Evolutionary conservation across 2,113 vertebrate genomes (phyloP).

Genomic region (Anseranas semipalmata): DNA sequence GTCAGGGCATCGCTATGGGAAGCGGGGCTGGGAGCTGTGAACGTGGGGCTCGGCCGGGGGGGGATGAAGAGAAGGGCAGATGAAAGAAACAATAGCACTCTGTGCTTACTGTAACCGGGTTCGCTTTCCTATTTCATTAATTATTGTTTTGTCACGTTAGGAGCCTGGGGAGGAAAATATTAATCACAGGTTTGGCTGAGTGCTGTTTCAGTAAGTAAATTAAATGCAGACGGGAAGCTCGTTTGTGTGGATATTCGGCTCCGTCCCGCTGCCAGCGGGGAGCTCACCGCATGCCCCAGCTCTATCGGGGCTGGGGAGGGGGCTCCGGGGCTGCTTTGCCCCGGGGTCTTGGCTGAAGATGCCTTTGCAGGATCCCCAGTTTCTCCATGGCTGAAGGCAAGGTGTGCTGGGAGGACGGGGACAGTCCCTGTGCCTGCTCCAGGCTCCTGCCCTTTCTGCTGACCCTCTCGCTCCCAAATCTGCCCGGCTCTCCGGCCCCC

Average conservation of each 20-base stretch:
- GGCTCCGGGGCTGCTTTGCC: neutral
- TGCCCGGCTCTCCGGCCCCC: neutral
- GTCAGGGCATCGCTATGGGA: neutral
- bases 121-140: conserved; percentile 64
- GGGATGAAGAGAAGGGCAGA: neutral
- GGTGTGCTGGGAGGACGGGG: neutral
- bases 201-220: conserved; percentile 65
- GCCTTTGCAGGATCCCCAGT: neutral
- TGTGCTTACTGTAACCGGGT: conserved; percentile 12
- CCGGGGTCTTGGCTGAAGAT: neutral
- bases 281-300: neutral
- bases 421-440: too few species aligned
- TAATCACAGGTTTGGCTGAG: conserved; percentile 67
- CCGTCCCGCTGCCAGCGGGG: neutral
- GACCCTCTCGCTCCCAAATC: neutral
- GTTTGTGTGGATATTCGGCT: conserved; percentile 37
- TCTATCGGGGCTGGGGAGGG: too few species aligned
- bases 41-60: neutral
- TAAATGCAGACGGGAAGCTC: conserved; percentile 45
- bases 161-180: conserved; percentile 62
- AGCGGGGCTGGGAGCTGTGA: neutral
- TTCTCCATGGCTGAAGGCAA: neutral
- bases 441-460: neutral
- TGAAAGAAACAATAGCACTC: conserved; percentile 59
- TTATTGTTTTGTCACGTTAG: conserved; percentile 67